A percentile compares a stretch with the other conserved stretches of the same genome.
Conservation (phyloP, 2,888 invertebrate species). For the Brachyptera putata region DNA sequence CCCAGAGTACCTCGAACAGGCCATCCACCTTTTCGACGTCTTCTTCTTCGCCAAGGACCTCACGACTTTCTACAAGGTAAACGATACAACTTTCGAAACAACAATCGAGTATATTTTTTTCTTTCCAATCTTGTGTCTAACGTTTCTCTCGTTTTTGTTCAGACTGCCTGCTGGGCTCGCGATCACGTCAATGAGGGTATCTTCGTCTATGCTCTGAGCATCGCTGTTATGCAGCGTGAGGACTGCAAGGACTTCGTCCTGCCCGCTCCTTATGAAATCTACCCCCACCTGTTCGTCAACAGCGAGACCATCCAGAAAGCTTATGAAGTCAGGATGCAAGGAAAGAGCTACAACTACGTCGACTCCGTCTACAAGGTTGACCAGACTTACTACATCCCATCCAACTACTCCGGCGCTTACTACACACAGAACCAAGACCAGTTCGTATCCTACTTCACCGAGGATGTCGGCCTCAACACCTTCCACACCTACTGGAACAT, state of each 20-base stretch:
- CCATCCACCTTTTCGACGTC: slow-evolving; percentile 50
- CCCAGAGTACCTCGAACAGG: slow-evolving; percentile 47
- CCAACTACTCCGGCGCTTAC: slow-evolving; percentile 31
- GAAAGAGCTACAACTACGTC: slow-evolving; percentile 6
- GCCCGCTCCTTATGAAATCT: slow-evolving; percentile 65
- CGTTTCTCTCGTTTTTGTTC: not conserved
- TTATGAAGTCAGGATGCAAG: slow-evolving; percentile 25
- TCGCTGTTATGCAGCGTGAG: slow-evolving; percentile 55
- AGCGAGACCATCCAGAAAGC: slow-evolving; percentile 53
- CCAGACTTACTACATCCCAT: slow-evolving; percentile 25
- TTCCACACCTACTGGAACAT: slow-evolving; percentile 63
- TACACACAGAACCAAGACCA: slow-evolving; percentile 23
- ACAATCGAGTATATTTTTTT: not conserved
- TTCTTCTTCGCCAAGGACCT: slow-evolving; percentile 59
- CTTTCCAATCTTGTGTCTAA: not conserved
- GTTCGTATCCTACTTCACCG: slow-evolving; percentile 59
- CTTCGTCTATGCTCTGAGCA: slow-evolving; percentile 58
- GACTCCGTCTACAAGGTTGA: slow-evolving; percentile 20
- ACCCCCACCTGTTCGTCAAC: slow-evolving; percentile 61
- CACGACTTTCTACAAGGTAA: slow-evolving; percentile 52
- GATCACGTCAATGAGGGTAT: slow-evolving; percentile 59
- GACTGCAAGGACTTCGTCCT: slow-evolving; percentile 56
- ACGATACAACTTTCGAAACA: not conserved
- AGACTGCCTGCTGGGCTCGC: slow-evolving; percentile 63
- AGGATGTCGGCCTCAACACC: slow-evolving; percentile 63